phyloP scores from a whole-genome alignment of 2,113 vertebrate species.

The Panurus biarmicus region DNA sequence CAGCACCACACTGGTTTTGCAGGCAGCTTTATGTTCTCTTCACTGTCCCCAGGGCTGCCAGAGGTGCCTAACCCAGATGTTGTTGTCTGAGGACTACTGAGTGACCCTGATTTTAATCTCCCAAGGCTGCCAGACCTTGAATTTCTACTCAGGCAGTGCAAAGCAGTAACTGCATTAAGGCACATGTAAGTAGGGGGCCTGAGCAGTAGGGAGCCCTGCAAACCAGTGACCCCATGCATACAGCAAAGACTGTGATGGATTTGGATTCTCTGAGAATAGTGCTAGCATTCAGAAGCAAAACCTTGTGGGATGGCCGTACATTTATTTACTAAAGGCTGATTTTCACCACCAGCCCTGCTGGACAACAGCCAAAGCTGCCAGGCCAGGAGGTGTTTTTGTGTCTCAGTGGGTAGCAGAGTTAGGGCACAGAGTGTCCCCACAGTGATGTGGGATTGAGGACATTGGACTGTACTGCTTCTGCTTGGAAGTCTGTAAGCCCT shows the following conservation, averaged over 20 bases:
- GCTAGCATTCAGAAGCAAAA: not conserved
- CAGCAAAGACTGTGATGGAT: not conserved
- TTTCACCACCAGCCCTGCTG: not conserved
- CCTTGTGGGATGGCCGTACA: fast-evolving
- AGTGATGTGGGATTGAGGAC: not conserved
- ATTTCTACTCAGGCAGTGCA: not conserved
- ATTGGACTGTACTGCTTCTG: not conserved
- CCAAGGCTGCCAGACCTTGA: not conserved
- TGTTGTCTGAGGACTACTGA: not conserved
- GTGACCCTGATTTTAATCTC: not conserved
- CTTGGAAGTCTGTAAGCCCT: not conserved
- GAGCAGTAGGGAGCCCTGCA: not conserved
- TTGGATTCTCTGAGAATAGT: not conserved
- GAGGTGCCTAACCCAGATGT: not conserved
- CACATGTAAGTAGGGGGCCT: fast-evolving
- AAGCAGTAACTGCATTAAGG: not conserved
- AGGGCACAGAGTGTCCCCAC: not conserved
- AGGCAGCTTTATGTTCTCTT: not conserved
- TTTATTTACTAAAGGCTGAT: not conserved
- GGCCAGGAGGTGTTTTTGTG: not conserved
- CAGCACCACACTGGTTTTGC: not conserved
- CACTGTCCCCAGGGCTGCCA: not conserved
- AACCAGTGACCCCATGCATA: fast-evolving
- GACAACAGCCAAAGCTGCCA: not conserved
- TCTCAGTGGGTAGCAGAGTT: not conserved